Conservation (phyloP, 2,113 vertebrate species). For the Osmerus mordax region DNA sequence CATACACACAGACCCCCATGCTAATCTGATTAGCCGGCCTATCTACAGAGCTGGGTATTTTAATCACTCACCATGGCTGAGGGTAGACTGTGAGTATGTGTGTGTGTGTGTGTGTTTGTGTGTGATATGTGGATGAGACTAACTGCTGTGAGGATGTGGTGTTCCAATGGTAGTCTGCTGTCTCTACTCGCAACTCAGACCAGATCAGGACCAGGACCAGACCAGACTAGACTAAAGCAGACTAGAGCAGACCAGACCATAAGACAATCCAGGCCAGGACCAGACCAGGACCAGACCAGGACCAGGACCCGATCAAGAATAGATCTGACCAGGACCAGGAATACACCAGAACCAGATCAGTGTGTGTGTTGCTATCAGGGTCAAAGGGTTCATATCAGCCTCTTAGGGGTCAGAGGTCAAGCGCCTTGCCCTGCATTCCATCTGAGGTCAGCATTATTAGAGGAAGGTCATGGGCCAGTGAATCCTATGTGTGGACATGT, state of each 20-base stretch:
- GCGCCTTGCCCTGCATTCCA: constrained; percentile 52
- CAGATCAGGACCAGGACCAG: no score
- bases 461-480: background rate
- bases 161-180: background rate
- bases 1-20: constrained; percentile 12
- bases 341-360: background rate
- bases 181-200: no score
- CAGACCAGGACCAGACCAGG: no score
- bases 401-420: constrained; percentile 37
- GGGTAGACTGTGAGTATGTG: background rate
- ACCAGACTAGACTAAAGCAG: no score
- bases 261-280: no score
- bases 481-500: background rate
- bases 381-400: constrained; percentile 43
- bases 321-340: no score
- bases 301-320: no score
- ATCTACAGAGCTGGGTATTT: constrained; percentile 42
- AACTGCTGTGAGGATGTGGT: background rate
- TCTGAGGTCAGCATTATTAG: constrained; percentile 31
- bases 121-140: background rate
- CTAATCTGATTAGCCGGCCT: constrained; percentile 64
- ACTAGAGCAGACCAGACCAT: no score
- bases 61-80: constrained; percentile 17
- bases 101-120: constrained; percentile 4
- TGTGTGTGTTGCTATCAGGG: constrained; percentile 30